Evolutionary conservation across 2,113 vertebrate species (phyloP), one percentile per base, ranked within the genome.

Genomic region (Urocolius indicus): DNA sequence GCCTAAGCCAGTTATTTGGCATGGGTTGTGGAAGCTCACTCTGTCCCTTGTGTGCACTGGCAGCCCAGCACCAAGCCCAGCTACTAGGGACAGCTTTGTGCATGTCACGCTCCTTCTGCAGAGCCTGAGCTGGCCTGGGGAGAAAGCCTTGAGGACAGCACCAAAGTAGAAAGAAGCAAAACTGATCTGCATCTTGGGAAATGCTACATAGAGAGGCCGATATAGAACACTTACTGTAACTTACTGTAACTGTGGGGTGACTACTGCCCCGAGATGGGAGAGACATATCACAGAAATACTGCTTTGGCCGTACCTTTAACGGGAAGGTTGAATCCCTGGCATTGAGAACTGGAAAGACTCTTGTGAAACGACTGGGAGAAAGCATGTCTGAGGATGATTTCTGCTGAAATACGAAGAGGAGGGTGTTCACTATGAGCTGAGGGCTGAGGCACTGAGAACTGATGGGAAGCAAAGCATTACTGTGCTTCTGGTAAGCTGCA

Each of bases 401-500:
- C 66, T 94, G 41, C 38, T 58, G 62, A 73, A 89, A 65, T n/a
- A n/a, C 30, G 10, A 30, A 3, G 17, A 30, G n/a, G 24, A 89
- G 54, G 69, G 20, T 9, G 10, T 13, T 74, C 6, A 2, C 43
- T 24, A 3, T 32, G 46, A 76, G n/a, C 52, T 0, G 0, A 66
- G 43, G 41, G 34, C 32, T 67, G 38, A 94, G 73, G 80, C 18
- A 7, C 81, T 62, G 62, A 81, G 54, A 89, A 30, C 71, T 71
- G 80, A 52, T 0, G 3, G 5, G 38, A 59, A 66, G 57, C 23
- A 80, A 79, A 84, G 34, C 17, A 10, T 22, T 26, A 38, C 55
- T 75, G 51, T 0, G 2, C 38, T 71, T 48, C 67, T 75, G 58
- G 41, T 20, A 66, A 77, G 51, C 54, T 32, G 6, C 9, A 3